Evolutionary conservation across 1,140 invertebrate species (phyloP).

Genomic region (Sweltsa coloradensis): DNA sequence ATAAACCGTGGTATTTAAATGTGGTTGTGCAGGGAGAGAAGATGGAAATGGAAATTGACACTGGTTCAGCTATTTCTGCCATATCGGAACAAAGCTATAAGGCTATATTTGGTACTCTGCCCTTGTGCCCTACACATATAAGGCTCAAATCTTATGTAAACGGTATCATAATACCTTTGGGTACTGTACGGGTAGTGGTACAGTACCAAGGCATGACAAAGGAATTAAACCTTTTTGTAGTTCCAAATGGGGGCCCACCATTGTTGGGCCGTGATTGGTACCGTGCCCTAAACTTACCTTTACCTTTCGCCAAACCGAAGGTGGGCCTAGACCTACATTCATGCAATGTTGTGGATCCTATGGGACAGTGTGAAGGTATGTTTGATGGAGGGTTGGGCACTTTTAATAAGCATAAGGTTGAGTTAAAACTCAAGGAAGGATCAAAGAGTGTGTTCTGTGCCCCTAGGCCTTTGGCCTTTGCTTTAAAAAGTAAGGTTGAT

Average conservation of each 20-base stretch:
- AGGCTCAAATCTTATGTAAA: neutral
- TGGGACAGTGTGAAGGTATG: neutral
- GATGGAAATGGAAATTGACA: slow-evolving; percentile 2
- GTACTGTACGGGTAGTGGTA: neutral
- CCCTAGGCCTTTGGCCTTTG: slow-evolving; percentile 28
- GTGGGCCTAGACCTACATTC: neutral
- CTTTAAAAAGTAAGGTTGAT: slow-evolving; percentile 27
- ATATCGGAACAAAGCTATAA: neutral
- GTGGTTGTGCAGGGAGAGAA: neutral
- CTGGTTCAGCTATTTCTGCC: neutral
- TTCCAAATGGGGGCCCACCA: neutral
- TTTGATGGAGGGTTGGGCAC: neutral
- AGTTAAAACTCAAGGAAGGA: slow-evolving; percentile 1
- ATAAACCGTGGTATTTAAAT: slow-evolving; percentile 1
- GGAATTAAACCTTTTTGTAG: neutral
- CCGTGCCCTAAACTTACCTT: neutral
- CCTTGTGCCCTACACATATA: neutral
- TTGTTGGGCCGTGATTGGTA: slow-evolving; percentile 1
- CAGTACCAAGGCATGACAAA: neutral
- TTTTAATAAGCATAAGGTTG: neutral
- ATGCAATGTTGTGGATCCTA: neutral
- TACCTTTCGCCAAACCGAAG: neutral
- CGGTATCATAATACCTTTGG: neutral
- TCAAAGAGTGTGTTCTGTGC: slow-evolving; percentile 24
- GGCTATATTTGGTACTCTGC: neutral